Percentiles rank a stretch among this genome's conserved stretches.
Conservation (phyloP, 2,888 invertebrate species). For the Pocota personata region DNA sequence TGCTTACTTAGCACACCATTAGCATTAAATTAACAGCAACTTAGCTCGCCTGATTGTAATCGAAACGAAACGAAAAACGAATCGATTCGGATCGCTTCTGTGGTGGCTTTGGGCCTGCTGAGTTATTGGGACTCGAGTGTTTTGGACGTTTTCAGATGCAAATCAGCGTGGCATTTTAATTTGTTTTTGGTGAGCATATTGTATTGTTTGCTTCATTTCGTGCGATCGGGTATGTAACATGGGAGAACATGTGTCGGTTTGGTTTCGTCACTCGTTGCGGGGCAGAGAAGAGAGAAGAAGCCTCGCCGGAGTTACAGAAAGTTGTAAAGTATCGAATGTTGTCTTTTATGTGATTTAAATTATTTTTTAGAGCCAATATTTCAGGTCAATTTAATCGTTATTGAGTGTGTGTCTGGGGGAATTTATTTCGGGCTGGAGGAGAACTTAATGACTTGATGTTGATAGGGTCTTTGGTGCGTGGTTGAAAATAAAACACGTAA, state of each 20-base stretch:
- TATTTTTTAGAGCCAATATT: constrained; percentile 71
- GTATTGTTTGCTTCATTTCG: constrained; percentile 56
- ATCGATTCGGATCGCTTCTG: constrained; percentile 69
- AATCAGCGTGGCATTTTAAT: constrained; percentile 73
- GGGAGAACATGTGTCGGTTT: constrained; percentile 61
- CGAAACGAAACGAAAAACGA: constrained; percentile 69
- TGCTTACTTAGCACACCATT: constrained; percentile 74
- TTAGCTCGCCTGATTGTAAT: constrained; percentile 71
- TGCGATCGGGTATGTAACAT: constrained; percentile 55
- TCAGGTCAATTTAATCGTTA: constrained; percentile 71
- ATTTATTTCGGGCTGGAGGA: constrained; percentile 40
- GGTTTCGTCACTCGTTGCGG: background rate
- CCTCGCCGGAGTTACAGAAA: constrained; percentile 47
- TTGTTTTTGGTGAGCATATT: constrained; percentile 68
- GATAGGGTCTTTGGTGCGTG: constrained; percentile 45
- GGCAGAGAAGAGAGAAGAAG: background rate
- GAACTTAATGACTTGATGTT: constrained; percentile 63
- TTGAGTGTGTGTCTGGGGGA: constrained; percentile 50
- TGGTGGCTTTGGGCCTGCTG: constrained; percentile 44
- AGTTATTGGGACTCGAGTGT: constrained; percentile 66
- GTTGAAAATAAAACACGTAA: constrained; percentile 53
- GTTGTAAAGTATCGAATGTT: constrained; percentile 66
- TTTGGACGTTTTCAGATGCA: constrained; percentile 70
- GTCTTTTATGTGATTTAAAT: constrained; percentile 70
- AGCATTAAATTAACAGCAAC: constrained; percentile 74